Base-by-base conservation (phyloP, 2,113 vertebrate genomes). In the Phyllostomus hastatus region DNA sequence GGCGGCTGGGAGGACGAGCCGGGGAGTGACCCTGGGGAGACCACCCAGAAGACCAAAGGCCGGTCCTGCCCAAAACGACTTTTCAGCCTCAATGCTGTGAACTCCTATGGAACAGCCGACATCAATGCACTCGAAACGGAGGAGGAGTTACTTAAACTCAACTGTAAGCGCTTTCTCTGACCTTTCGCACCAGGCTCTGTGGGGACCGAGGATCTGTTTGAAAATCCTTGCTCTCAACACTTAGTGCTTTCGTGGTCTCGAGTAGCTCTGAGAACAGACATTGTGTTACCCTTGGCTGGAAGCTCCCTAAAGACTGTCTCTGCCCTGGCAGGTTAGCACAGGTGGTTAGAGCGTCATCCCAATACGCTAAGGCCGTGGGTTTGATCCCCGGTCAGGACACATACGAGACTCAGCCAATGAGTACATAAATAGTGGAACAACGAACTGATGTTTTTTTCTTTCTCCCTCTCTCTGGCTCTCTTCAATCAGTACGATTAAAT, bases 71-170 rank as follows among this genome's bases (percentile, higher is more conserved):
- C 97, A 28, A 98, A 98, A 52, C 99, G 98, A 82, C 98, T 99
- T 88, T 99, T 99, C 92, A 99, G 98, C 69, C 99, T 99, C 96
- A 99, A 99, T 97, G 98, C 99, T 4, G 99, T 99, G 94, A 99
- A 99, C 98, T 99, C 99, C 14, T 99, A 99, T 1, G 99, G 99
- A 81, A 99, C 99, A 3, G 99, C 99, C 0, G 99, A 99, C 96
- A 99, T 99, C 97, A 99, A 99, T 96, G 98, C 99, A 5, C 98
- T 99, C 96, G 98, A 99, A 24, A 98, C 99, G 43, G 99, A 99
- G 81, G 99, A 99, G 78, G 99, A 99, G 95, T 91, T 99, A 59
- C 99, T 99, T 94, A 99, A 99, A 97, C 97, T 99, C 52, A 99
- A 98, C 97, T 98, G 99, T 99, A 96, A 98, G 98, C 98, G 91